phyloP scores from a whole-genome alignment of 2,113 vertebrate genomes.

The Petrocephalus microphthalmus region DNA sequence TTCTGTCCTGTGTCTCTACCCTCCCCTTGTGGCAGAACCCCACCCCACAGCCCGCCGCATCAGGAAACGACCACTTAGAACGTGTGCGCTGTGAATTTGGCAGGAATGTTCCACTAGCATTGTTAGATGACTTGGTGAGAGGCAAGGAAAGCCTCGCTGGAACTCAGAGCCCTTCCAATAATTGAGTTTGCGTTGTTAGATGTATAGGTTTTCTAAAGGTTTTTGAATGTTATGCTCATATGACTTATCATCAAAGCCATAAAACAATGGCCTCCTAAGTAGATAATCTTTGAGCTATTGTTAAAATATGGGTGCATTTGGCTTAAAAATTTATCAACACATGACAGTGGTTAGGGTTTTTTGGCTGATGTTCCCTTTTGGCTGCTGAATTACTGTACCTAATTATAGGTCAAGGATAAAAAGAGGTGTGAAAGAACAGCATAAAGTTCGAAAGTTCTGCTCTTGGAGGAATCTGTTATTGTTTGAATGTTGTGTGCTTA shows the following conservation, averaged over 20 bases:
- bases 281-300: not conserved
- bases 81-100: not conserved
- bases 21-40: conserved; percentile 4
- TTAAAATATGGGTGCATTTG: not conserved
- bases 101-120: not conserved
- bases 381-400: not conserved
- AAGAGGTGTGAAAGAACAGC: not conserved
- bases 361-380: not conserved
- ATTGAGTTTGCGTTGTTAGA: not conserved
- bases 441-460: not conserved
- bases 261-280: not conserved
- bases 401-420: not conserved
- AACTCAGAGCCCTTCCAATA: not conserved
- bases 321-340: not conserved
- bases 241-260: not conserved
- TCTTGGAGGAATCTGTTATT: not conserved
- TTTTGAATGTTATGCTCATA: not conserved
- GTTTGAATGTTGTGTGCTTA: not conserved
- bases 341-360: not conserved
- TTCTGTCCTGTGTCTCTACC: not conserved
- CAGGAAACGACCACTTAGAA: not conserved
- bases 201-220: not conserved
- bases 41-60: not conserved
- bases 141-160: not conserved
- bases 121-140: not conserved